A percentile compares a stretch with the other conserved stretches of the same genome.
These are phyloP conservation scores for Nycticebus coucang DNA, from an alignment of 2,113 vertebrate species.

Conservation along the genomic window DNA sequence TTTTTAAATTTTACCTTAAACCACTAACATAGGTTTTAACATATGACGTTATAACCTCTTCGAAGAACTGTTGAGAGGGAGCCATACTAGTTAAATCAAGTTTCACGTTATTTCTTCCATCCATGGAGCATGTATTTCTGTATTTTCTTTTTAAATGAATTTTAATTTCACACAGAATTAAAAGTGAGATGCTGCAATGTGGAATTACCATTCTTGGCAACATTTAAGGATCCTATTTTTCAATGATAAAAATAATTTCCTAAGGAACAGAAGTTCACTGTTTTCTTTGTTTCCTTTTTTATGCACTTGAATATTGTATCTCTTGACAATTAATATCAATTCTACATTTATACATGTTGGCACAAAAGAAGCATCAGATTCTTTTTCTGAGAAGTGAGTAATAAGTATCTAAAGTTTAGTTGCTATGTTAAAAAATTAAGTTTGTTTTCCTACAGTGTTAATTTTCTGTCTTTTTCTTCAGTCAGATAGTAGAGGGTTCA, in stretches of 20 bases:
- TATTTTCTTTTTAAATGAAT: background rate
- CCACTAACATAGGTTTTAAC: background rate
- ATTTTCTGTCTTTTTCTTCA: conserved; percentile 35
- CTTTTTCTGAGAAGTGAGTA: conserved; percentile 49
- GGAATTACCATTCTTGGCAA: conserved; percentile 29
- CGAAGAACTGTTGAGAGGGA: background rate
- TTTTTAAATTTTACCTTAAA: background rate
- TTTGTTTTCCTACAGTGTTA: background rate
- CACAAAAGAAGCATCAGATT: conserved; percentile 58
- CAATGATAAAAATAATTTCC: conserved; percentile 30
- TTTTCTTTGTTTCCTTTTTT: conserved; percentile 67
- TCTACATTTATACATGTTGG: conserved; percentile 64
- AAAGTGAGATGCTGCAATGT: background rate
- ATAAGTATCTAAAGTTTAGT: conserved; percentile 46
- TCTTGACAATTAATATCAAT: conserved; percentile 60
- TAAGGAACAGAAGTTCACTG: conserved; percentile 53
- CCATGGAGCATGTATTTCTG: background rate
- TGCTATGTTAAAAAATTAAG: background rate
- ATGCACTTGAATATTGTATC: conserved; percentile 68
- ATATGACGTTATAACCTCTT: conserved; percentile 7
- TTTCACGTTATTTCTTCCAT: background rate
- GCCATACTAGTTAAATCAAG: background rate
- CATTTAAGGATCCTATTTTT: conserved; percentile 18
- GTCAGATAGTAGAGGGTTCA: background rate
- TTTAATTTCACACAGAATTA: conserved; percentile 31